Evolutionary conservation across 2,888 invertebrate species (phyloP).

Genomic region (Rhimphoctona megacephalus): DNA sequence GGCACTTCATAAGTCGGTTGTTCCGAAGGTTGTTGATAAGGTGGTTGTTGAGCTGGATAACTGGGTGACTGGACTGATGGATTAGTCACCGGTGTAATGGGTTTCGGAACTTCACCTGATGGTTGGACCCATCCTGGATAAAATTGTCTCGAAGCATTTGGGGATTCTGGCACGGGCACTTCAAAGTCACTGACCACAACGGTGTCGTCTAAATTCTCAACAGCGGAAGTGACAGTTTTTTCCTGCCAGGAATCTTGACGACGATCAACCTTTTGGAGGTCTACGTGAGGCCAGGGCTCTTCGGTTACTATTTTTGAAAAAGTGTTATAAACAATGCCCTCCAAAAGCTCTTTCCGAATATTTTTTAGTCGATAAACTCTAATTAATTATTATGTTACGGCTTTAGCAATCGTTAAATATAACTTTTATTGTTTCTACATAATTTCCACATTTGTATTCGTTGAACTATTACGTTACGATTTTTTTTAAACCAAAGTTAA

Average conservation of each 20-base stretch:
- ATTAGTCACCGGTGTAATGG: constrained; percentile 71
- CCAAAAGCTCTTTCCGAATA: not conserved
- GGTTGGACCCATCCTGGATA: constrained; percentile 73
- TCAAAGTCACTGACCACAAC: constrained; percentile 35
- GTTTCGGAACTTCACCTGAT: constrained; percentile 76
- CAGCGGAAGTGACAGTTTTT: constrained; percentile 29
- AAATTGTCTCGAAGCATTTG: constrained; percentile 69
- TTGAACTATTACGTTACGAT: not conserved
- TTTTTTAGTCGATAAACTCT: not conserved
- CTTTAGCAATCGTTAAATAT: not conserved
- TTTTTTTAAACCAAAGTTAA: not conserved
- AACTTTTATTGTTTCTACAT: not conserved
- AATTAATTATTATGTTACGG: not conserved
- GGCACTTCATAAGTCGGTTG: constrained; percentile 45
- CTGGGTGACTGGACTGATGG: constrained; percentile 65
- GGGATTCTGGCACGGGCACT: constrained; percentile 45
- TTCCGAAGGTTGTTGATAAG: constrained; percentile 32
- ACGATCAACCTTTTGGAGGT: constrained; percentile 75
- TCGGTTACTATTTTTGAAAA: constrained; percentile 57
- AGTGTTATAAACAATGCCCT: not conserved
- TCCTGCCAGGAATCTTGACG: constrained; percentile 70
- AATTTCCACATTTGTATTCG: not conserved
- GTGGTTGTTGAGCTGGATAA: constrained; percentile 58
- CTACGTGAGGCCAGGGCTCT: constrained; percentile 76
- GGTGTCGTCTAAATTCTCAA: constrained; percentile 49